Base-by-base conservation (phyloP, 2,888 invertebrate species). In the Nematopogon swammerdamellus region DNA sequence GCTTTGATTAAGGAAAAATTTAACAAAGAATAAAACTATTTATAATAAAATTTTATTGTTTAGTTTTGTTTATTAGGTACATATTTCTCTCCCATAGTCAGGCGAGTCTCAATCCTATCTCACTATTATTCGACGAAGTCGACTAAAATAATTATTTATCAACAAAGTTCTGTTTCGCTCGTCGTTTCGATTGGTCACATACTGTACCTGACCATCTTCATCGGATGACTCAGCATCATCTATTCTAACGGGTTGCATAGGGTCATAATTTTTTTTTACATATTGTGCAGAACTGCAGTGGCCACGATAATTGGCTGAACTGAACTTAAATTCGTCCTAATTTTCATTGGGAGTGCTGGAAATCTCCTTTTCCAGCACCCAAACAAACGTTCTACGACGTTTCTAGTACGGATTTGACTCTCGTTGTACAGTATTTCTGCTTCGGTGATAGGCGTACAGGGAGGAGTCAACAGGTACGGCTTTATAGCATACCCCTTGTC, bases 401-500 rank as follows among this genome's bases (percentile, higher is more conserved):
- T 52, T 44, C 51, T 48, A 10, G 51, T 48, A 20, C 47, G 19
- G 14, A 53, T 50, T 29, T 50, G 50, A 42, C 48, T 49, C 19
- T 53, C 50, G 43, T 51, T 51, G 25, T 51, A 53, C 10, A 46
- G 29, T 18, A 46, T 45, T 43, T 53, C 49, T 18, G 25, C 49
- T 16, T 44, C 18, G 2, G 50, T 49, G 19, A 43, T 20, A 16
- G 52, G 52, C 18, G 50, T 19, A 14, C 19, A 43, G 4, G 50
- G n/a, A 16, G 52, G 53, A 47, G 50, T 52, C n/a, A 50, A 36
- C 36, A 53, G 47, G 48, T 50, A 52, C 19, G 49, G 47, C 42
- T 50, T 53, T 18, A 48, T 19, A 46, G 45, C 50, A 45, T 53
- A 53, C 6, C 50, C 52, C 29, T 29, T 48, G 47, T 53, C 53